Percentiles rank a stretch among this genome's conserved stretches.
phyloP scores from a whole-genome alignment of 2,797 vertebrate genomes.

The Sebastiscus albofasciatus region DNA sequence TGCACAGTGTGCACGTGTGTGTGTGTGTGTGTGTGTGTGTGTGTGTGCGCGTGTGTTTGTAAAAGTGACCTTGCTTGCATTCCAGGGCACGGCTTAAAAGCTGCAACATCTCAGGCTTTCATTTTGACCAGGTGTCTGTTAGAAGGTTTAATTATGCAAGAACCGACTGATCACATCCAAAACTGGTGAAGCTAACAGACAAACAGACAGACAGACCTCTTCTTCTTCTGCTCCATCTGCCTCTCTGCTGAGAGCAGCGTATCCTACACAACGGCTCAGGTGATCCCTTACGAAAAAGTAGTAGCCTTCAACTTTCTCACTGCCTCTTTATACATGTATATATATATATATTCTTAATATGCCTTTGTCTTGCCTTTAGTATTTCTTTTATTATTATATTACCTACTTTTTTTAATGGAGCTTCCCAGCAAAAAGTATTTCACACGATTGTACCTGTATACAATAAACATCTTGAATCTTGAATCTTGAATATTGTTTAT shows the following conservation, averaged over 20 bases:
- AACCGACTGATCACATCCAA: conserved; percentile 37
- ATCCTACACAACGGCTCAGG: background rate
- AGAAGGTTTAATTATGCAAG: conserved; percentile 46
- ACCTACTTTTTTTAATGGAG: too few species aligned
- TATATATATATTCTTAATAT: too few species aligned
- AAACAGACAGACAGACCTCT: conserved; percentile 21
- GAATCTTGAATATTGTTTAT: too few species aligned
- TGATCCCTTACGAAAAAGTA: background rate
- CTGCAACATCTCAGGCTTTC: conserved; percentile 14
- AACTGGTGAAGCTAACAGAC: conserved; percentile 36
- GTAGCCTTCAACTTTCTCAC: too few species aligned
- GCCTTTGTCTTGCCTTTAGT: too few species aligned
- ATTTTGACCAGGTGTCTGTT: conserved; percentile 22
- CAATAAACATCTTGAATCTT: too few species aligned
- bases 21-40: conserved; percentile 16
- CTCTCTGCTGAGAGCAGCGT: background rate
- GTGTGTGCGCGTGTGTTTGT: conserved; percentile 8
- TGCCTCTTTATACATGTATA: too few species aligned
- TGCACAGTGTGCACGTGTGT: conserved; percentile 16
- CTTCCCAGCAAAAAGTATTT: too few species aligned
- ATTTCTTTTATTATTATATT: too few species aligned
- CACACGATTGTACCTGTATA: too few species aligned
- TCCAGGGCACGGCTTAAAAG: conserved; percentile 4
- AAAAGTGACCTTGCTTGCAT: conserved; percentile 66
- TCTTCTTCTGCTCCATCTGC: conserved; percentile 27